Conservation (phyloP, 2,113 vertebrate species). For the Callionymus lyra region DNA sequence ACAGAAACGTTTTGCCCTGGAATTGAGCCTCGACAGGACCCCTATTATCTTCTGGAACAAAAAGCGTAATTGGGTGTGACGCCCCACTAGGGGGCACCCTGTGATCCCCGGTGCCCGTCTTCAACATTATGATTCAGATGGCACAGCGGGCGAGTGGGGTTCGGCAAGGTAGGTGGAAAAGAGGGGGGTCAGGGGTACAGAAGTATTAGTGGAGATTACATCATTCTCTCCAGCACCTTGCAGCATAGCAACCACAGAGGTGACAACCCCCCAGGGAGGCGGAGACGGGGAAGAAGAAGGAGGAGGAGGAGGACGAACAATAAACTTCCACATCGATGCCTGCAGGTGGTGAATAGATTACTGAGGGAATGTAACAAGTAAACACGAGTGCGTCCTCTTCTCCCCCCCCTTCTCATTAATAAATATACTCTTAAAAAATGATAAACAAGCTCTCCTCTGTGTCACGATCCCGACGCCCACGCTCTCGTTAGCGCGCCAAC, state of each 20-base stretch:
- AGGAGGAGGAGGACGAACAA: slow-evolving; percentile 30
- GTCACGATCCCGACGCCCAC: too few relatives aligned
- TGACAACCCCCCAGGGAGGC: slow-evolving; percentile 43
- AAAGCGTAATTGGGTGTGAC: slow-evolving; percentile 49
- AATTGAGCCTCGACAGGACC: not conserved
- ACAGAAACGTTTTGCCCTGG: slow-evolving; percentile 16
- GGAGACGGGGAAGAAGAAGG: not conserved
- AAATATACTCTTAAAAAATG: too few relatives aligned
- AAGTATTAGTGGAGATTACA: slow-evolving; percentile 58
- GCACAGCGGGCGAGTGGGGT: slow-evolving; percentile 22
- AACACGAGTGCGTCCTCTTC: too few relatives aligned
- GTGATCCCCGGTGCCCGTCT: slow-evolving; percentile 49
- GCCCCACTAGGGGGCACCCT: slow-evolving; percentile 59
- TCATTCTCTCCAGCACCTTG: slow-evolving; percentile 53
- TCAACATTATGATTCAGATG: slow-evolving; percentile 66
- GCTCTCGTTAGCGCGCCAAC: too few relatives aligned
- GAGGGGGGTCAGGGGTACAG: slow-evolving; percentile 9
- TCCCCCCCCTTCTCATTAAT: too few relatives aligned
- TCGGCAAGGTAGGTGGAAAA: slow-evolving; percentile 25
- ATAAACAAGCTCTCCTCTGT: too few relatives aligned
- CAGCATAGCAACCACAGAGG: slow-evolving; percentile 61
- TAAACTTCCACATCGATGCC: slow-evolving; percentile 30
- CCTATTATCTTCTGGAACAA: slow-evolving; percentile 13
- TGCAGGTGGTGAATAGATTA: slow-evolving; percentile 20
- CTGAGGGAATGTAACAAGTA: too few relatives aligned